Percentiles rank a stretch among this genome's conserved stretches.
Conservation (phyloP, 2,888 invertebrate species). For the Stenoptilia bipunctidactyla region DNA sequence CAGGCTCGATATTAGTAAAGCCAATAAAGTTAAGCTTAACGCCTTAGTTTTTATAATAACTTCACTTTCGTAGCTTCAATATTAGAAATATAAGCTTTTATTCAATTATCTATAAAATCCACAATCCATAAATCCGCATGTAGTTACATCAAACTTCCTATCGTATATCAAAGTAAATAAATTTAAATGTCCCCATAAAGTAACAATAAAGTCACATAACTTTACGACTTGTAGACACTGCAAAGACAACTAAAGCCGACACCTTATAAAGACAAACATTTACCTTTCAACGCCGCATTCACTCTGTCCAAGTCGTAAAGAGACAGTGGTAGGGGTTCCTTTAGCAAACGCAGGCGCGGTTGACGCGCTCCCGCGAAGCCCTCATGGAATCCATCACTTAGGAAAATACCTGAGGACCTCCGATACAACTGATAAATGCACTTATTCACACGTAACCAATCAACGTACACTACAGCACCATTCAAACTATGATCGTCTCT, state of each 20-base stretch:
- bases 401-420: slow-evolving; percentile 63
- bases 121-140: too few species aligned
- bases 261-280: slow-evolving; percentile 51
- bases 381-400: slow-evolving; percentile 56
- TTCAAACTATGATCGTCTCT: slow-evolving; percentile 53
- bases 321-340: slow-evolving; percentile 62
- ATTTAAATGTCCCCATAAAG: slow-evolving; percentile 6
- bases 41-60: too few species aligned
- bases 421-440: slow-evolving; percentile 60
- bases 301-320: slow-evolving; percentile 66
- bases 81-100: too few species aligned
- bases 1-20: too few species aligned
- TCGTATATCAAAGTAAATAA: neutral
- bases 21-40: too few species aligned
- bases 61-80: too few species aligned
- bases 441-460: slow-evolving; percentile 59
- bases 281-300: slow-evolving; percentile 66
- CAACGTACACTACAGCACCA: slow-evolving; percentile 57
- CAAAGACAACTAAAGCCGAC: slow-evolving; percentile 23
- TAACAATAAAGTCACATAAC: slow-evolving; percentile 31
- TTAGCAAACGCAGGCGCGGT: slow-evolving; percentile 51
- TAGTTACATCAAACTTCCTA: too few species aligned
- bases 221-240: slow-evolving; percentile 35
- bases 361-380: slow-evolving; percentile 36
- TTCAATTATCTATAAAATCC: too few species aligned